phyloP scores from a whole-genome alignment of 1,140 invertebrate species.

The Aphaenogaster floridana region DNA sequence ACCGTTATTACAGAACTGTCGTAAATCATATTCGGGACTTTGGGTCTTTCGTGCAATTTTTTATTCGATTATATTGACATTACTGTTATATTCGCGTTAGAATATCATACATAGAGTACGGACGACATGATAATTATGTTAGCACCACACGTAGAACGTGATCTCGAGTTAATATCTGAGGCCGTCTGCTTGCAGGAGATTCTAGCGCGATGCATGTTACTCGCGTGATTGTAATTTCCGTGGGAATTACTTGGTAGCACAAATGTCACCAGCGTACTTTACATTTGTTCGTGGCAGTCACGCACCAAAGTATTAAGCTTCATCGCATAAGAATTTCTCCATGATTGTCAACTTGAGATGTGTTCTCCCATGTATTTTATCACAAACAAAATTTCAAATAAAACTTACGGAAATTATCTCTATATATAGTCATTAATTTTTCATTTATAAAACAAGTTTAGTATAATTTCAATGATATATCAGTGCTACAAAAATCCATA shows the following conservation, averaged over 20 bases:
- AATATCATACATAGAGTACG: not conserved
- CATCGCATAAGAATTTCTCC: conserved; percentile 2
- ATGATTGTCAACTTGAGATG: not conserved
- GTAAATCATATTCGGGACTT: not conserved
- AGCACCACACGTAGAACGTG: conserved; percentile 8
- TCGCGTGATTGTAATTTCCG: conserved; percentile 49
- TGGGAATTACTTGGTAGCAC: conserved; percentile 22
- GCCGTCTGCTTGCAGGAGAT: not conserved
- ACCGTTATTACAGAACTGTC: not conserved
- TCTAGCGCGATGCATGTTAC: not conserved
- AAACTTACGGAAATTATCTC: not conserved
- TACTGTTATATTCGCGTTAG: not conserved
- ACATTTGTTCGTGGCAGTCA: conserved; percentile 20
- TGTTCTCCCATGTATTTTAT: conserved; percentile 1
- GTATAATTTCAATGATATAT: not conserved
- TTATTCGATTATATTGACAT: not conserved
- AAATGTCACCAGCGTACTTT: conserved; percentile 36
- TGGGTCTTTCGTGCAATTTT: not conserved
- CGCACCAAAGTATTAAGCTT: conserved; percentile 33
- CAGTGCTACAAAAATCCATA: not conserved
- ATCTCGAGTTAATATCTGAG: conserved; percentile 35
- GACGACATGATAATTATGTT: conserved; percentile 19
- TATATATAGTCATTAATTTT: not conserved
- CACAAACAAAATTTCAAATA: not conserved
- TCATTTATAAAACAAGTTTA: not conserved